Conservation (phyloP, 2,113 vertebrate species). For the Trematomus loennbergii region DNA sequence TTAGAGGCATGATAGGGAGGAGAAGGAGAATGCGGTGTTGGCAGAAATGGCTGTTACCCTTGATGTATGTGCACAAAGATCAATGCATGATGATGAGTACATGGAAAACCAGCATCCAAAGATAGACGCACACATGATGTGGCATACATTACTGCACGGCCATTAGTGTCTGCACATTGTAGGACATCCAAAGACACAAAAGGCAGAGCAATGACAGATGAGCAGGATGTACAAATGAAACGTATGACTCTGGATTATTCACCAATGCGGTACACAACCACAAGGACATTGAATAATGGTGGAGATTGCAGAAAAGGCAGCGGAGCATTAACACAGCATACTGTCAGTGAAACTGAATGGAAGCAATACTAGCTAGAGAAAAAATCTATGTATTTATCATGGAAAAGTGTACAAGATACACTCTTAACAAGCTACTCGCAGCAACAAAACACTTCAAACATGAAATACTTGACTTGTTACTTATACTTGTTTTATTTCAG, state of each 20-base stretch:
- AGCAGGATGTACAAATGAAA: constrained; percentile 10
- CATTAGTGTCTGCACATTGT: constrained; percentile 34
- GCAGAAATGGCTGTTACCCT: not conserved
- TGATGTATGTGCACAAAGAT: constrained; percentile 44
- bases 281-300: not conserved
- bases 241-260: constrained; percentile 17
- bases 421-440: constrained; percentile 1
- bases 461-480: constrained; percentile 2
- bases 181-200: constrained; percentile 10
- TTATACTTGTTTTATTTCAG: not conserved
- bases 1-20: constrained; percentile 8
- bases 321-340: not conserved
- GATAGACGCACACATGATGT: constrained; percentile 23
- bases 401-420: constrained; percentile 18
- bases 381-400: not conserved
- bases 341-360: not conserved
- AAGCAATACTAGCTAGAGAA: not conserved
- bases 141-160: constrained; percentile 28
- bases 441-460: constrained; percentile 10
- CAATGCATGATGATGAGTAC: constrained; percentile 45
- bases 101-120: constrained; percentile 34
- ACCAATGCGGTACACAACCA: not conserved
- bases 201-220: constrained; percentile 10
- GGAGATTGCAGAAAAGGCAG: constrained; percentile 17
- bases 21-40: not conserved